These are phyloP conservation scores for Girardinichthys multiradiatus DNA, from an alignment of 2,113 vertebrate genomes.

Conservation along the genomic window DNA sequence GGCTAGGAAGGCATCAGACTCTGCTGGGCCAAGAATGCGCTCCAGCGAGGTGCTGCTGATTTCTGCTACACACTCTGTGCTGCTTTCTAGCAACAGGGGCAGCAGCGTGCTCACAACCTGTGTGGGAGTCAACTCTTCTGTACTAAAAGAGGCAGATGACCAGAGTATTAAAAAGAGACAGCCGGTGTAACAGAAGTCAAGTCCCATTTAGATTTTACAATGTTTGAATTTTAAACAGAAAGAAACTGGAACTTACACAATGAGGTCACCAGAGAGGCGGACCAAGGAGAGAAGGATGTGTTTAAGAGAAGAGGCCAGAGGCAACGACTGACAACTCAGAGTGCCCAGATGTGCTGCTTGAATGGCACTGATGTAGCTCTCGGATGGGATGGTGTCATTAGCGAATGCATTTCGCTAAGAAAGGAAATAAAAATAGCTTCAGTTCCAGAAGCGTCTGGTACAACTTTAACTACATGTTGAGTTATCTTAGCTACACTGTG, in stretches of 20 bases:
- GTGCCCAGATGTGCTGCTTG: conserved; percentile 96
- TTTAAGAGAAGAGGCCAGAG: conserved; percentile 93
- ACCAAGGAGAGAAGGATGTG: conserved; percentile 95
- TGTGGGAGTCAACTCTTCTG: conserved; percentile 90
- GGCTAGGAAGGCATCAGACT: conserved; percentile 94
- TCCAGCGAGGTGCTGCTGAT: conserved; percentile 94
- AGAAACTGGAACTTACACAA: conserved; percentile 86
- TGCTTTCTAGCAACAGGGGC: conserved; percentile 92
- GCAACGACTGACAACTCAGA: conserved; percentile 91
- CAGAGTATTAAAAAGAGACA: not conserved
- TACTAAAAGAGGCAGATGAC: conserved; percentile 79
- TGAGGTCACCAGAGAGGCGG: conserved; percentile 94
- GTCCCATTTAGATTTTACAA: not conserved
- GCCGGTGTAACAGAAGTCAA: not conserved
- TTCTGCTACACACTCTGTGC: conserved; percentile 95
- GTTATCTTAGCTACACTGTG: not conserved
- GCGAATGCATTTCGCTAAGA: conserved; percentile 95
- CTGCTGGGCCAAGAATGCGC: conserved; percentile 91
- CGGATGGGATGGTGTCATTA: conserved; percentile 95
- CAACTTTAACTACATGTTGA: not conserved
- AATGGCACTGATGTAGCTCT: conserved; percentile 98
- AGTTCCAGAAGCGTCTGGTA: not conserved
- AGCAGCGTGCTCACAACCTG: conserved; percentile 90
- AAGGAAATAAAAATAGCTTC: conserved; percentile 10
- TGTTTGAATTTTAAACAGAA: not conserved